Conservation (phyloP, 2,888 invertebrate genomes). For the Cyrtodaria siliqua region DNA sequence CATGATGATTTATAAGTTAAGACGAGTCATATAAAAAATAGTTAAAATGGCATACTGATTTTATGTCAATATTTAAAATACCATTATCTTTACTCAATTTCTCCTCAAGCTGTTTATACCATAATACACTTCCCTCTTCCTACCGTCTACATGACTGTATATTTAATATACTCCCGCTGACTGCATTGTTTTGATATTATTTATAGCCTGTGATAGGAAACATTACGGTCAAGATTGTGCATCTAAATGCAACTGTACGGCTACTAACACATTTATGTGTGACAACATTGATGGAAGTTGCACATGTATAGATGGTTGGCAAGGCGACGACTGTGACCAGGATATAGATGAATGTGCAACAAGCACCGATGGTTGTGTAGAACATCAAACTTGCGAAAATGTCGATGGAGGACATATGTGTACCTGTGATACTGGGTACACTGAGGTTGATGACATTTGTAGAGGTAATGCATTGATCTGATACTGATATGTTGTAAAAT, state of each 20-base stretch:
- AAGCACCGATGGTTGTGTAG: not conserved
- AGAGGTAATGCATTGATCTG: slow-evolving; percentile 12
- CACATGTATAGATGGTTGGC: slow-evolving; percentile 47
- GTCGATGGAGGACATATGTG: slow-evolving; percentile 24
- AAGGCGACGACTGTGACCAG: slow-evolving; percentile 20
- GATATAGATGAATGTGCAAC: slow-evolving; percentile 47
- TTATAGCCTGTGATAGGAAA: slow-evolving; percentile 14
- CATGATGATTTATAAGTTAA: no score
- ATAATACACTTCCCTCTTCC: no score
- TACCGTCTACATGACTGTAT: no score
- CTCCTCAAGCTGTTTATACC: no score
- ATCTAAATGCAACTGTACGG: slow-evolving; percentile 19
- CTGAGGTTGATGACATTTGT: not conserved
- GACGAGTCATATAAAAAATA: no score
- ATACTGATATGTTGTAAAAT: no score
- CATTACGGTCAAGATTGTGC: slow-evolving; percentile 37
- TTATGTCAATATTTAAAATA: no score
- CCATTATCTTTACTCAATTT: no score
- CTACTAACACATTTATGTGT: slow-evolving; percentile 37
- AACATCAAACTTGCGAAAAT: slow-evolving; percentile 27
- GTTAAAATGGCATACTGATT: no score
- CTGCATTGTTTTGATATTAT: no score
- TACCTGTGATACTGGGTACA: slow-evolving; percentile 25
- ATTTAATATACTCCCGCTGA: no score
- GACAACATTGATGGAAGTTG: slow-evolving; percentile 44